Conservation (phyloP, 2,113 vertebrate genomes). For the Oncorhynchus keta region DNA sequence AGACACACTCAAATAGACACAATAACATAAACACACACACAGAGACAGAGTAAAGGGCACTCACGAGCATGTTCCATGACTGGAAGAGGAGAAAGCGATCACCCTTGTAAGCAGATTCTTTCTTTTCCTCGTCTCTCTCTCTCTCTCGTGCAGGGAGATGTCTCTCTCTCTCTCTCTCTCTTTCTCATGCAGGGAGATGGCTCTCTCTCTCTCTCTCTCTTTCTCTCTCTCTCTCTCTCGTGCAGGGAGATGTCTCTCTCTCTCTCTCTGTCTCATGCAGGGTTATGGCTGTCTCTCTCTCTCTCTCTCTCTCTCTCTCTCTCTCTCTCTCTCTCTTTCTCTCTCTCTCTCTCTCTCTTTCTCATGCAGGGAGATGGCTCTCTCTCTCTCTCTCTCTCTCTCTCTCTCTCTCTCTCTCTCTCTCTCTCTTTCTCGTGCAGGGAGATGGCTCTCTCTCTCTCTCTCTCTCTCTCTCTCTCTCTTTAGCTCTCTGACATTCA, state of each 20-base stretch:
- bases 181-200: neutral
- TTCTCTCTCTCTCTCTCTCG: too few relatives aligned
- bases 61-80: slow-evolving; percentile 80
- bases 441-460: too few relatives aligned
- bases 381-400: too few relatives aligned
- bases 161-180: slow-evolving; percentile 24
- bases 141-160: slow-evolving; percentile 29
- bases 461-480: neutral
- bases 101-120: slow-evolving; percentile 63
- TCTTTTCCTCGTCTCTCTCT: slow-evolving; percentile 60
- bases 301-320: too few relatives aligned
- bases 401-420: neutral
- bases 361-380: neutral
- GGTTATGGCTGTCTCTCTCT: too few relatives aligned
- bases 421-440: too few relatives aligned
- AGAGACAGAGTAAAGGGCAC: slow-evolving; percentile 39
- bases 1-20: neutral
- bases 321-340: too few relatives aligned
- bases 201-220: neutral
- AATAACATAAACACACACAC: neutral
- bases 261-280: too few relatives aligned
- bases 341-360: too few relatives aligned
- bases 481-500: neutral
- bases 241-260: too few relatives aligned
- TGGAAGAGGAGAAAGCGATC: slow-evolving; percentile 60